These are phyloP conservation scores for Myotis findleyi DNA, from an alignment of 2,797 vertebrate species.

Conservation along the genomic window DNA sequence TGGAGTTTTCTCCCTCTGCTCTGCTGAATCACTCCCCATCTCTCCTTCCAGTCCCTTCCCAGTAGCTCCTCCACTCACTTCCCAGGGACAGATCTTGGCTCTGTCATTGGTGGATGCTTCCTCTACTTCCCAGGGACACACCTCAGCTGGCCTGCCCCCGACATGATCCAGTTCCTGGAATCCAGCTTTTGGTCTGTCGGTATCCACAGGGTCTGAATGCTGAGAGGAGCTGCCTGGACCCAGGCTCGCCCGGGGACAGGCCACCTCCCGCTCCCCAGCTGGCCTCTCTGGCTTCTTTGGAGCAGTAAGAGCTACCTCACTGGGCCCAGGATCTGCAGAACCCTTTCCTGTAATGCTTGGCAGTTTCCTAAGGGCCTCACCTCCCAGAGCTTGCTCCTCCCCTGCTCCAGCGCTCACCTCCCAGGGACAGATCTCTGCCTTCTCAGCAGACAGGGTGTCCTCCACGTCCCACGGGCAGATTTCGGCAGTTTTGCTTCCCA, in stretches of 20 bases:
- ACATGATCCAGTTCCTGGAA: constrained; percentile 49
- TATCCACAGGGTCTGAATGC: constrained; percentile 51
- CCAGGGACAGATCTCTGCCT: constrained; percentile 63
- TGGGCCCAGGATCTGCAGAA: neutral
- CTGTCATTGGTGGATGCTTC: constrained; percentile 79
- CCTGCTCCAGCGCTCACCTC: neutral
- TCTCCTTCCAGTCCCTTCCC: neutral
- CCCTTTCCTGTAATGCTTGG: neutral
- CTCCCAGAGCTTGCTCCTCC: neutral
- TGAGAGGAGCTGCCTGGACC: constrained; percentile 41
- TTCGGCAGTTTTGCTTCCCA: constrained; percentile 51
- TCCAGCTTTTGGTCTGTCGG: constrained; percentile 41
- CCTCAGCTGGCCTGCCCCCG: constrained; percentile 73
- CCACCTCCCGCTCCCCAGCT: constrained; percentile 58
- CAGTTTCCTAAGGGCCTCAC: neutral
- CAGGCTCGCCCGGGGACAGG: constrained; percentile 77
- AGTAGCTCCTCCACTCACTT: constrained; percentile 53
- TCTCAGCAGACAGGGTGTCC: neutral
- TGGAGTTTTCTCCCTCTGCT: neutral
- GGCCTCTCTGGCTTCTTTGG: constrained; percentile 80
- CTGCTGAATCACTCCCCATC: neutral
- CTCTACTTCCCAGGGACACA: constrained; percentile 81
- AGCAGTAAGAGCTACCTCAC: neutral
- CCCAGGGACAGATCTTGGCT: constrained; percentile 87
- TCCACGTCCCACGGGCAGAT: constrained; percentile 76